phyloP scores from a whole-genome alignment of 1,140 invertebrate species.

The Coelopa frigida region DNA sequence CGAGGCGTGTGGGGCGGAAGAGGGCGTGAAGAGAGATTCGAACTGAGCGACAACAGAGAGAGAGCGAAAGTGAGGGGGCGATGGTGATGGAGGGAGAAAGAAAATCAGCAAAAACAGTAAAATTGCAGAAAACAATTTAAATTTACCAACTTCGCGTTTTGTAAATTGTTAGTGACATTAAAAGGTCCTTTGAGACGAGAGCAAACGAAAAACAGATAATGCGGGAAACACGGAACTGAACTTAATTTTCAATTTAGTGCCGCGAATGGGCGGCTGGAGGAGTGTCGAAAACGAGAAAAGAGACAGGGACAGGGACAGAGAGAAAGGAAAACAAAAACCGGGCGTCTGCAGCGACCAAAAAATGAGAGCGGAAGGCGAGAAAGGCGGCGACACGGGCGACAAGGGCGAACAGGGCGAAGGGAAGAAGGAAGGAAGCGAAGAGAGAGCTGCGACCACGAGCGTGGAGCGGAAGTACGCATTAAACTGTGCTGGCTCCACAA shows the following conservation, averaged over 20 bases:
- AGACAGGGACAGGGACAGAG: neutral
- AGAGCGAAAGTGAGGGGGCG: too few species aligned
- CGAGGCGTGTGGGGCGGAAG: too few species aligned
- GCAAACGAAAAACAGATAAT: neutral
- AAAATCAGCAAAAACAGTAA: too few species aligned
- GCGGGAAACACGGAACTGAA: neutral
- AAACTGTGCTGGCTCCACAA: neutral
- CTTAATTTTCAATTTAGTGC: conserved; percentile 11
- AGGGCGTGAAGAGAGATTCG: too few species aligned
- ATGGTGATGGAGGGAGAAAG: too few species aligned
- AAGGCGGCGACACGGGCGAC: neutral
- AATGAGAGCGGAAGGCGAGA: neutral
- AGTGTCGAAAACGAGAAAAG: too few species aligned
- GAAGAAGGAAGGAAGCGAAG: too few species aligned
- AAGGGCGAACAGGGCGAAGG: too few species aligned
- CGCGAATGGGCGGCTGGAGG: too few species aligned
- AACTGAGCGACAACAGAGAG: too few species aligned
- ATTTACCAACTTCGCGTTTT: neutral
- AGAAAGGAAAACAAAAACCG: too few species aligned
- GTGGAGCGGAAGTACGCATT: neutral
- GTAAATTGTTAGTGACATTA: conserved; percentile 6
- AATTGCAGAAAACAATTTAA: conserved; percentile 4
- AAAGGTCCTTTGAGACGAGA: neutral
- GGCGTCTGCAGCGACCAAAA: conserved; percentile 1
- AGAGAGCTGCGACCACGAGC: too few species aligned